A percentile compares a stretch with the other conserved stretches of the same genome.
Evolutionary conservation across 2,113 vertebrate genomes (phyloP).

Genomic region (Seriola rivoliana): DNA sequence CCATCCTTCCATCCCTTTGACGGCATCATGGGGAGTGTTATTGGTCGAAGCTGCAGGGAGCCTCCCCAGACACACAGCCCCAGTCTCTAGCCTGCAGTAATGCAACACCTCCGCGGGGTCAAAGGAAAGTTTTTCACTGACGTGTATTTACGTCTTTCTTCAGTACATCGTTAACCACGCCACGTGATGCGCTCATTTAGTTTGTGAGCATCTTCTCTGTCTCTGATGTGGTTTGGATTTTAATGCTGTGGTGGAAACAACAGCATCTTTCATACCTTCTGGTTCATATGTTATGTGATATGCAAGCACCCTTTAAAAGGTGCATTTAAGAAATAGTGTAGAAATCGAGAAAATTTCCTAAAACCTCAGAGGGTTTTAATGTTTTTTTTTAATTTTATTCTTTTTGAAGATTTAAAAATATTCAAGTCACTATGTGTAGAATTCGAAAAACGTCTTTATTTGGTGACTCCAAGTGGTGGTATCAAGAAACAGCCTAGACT

Average conservation of each 20-base stretch:
- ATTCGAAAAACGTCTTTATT: not conserved
- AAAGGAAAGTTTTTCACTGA: conserved; percentile 38
- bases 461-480: conserved; percentile 1
- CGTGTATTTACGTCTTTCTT: conserved; percentile 19
- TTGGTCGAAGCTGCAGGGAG: conserved; percentile 55
- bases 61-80: conserved; percentile 54
- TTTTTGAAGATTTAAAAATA: too few species aligned
- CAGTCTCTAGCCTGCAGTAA: conserved; percentile 32
- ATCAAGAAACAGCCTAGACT: not conserved
- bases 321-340: too few species aligned
- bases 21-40: conserved; percentile 46
- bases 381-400: too few species aligned
- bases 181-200: not conserved
- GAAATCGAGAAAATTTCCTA: too few species aligned
- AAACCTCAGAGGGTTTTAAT: too few species aligned
- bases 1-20: conserved; percentile 54
- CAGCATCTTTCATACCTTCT: not conserved
- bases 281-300: not conserved
- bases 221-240: not conserved
- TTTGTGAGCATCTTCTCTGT: not conserved
- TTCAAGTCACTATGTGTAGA: not conserved
- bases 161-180: not conserved
- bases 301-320: too few species aligned
- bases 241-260: too few species aligned
- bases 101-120: conserved; percentile 46